Percentiles rank a stretch among this genome's conserved stretches.
These are phyloP conservation scores for Drosophila nigrodunni DNA, from an alignment of 1,140 invertebrate genomes.

Conservation along the genomic window DNA sequence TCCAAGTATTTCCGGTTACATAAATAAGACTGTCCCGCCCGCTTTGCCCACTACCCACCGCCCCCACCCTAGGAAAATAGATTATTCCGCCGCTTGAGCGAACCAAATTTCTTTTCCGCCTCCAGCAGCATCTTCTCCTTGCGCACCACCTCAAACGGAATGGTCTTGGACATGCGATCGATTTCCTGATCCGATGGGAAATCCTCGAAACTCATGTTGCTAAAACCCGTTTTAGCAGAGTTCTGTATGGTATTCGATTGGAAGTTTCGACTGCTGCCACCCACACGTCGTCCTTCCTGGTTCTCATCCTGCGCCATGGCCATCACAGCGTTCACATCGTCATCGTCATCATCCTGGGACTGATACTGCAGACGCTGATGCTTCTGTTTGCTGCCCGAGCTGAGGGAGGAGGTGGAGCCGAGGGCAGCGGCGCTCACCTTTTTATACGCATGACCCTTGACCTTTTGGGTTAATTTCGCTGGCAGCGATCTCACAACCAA, in stretches of 20 bases:
- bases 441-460: conserved; percentile 78
- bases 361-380: conserved; percentile 78
- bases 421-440: conserved; percentile 63
- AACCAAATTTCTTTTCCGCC: conserved; percentile 87
- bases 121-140: conserved; percentile 85
- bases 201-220: conserved; percentile 93
- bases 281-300: conserved; percentile 19
- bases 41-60: background rate
- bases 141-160: conserved; percentile 88
- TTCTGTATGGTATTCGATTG: conserved; percentile 83
- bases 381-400: conserved; percentile 78
- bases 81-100: conserved; percentile 88
- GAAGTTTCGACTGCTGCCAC: conserved; percentile 61
- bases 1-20: background rate
- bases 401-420: conserved; percentile 69
- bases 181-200: conserved; percentile 88
- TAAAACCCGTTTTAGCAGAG: conserved; percentile 87
- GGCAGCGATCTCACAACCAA: conserved; percentile 79
- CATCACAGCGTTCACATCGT: conserved; percentile 54
- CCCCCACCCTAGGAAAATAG: conserved; percentile 86
- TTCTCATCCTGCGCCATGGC: conserved; percentile 53
- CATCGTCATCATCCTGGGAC: conserved; percentile 76
- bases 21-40: background rate
- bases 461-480: conserved; percentile 79
- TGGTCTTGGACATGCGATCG: conserved; percentile 81